Evolutionary conservation across 2,113 vertebrate species (phyloP).

Genomic region (Catharus fuscescens): DNA sequence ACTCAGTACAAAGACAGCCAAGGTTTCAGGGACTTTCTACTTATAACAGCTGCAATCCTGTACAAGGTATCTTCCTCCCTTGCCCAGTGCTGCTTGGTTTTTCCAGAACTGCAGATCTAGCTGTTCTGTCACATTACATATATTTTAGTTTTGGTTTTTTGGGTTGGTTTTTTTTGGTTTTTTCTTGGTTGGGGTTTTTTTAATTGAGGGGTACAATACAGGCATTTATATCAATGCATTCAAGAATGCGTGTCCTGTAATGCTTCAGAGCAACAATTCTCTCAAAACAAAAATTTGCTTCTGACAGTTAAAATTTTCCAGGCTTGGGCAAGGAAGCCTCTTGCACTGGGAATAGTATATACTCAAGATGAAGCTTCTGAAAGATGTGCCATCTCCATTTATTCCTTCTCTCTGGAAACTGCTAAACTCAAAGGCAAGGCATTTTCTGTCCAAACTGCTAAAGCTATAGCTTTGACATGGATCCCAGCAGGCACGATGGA

Average conservation of each 20-base stretch:
- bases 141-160: background rate
- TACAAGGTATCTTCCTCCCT: background rate
- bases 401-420: background rate
- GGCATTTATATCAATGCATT: background rate
- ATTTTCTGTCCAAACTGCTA: background rate
- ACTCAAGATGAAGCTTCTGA: background rate
- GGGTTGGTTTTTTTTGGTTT: no score
- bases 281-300: background rate
- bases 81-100: background rate
- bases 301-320: background rate
- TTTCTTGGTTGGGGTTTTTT: accelerated
- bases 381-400: background rate
- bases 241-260: background rate
- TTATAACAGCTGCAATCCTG: background rate
- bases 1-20: background rate
- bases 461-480: background rate
- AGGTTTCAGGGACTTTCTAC: background rate
- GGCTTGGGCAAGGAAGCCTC: background rate
- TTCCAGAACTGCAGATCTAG: background rate
- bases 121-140: background rate
- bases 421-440: background rate
- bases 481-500: accelerated
- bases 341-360: background rate
- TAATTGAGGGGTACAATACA: background rate
- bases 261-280: accelerated